Percentiles rank a stretch among this genome's conserved stretches.
Conservation (phyloP, 2,888 invertebrate species). For the Melanargia galathea region DNA sequence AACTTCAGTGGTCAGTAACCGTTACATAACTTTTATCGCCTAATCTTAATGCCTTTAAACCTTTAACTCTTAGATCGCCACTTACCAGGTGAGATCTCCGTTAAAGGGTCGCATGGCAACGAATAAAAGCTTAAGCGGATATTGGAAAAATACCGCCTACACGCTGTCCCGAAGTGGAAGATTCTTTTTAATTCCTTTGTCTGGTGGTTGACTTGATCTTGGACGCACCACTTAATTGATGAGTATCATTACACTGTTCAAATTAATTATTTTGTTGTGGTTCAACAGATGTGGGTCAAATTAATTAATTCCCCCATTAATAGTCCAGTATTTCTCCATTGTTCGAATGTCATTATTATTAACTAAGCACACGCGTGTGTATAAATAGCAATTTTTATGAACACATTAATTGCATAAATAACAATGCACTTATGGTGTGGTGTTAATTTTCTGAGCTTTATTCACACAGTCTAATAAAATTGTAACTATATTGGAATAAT, state of each 20-base stretch:
- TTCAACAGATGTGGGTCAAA: conserved; percentile 38
- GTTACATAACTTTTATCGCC: no score
- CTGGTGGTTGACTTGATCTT: conserved; percentile 15
- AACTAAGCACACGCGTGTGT: not conserved
- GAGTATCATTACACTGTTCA: conserved; percentile 16
- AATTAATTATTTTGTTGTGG: conserved; percentile 26
- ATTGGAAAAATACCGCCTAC: no score
- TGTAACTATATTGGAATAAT: no score
- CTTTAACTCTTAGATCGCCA: no score
- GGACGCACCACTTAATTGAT: conserved; percentile 13
- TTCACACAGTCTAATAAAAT: not conserved
- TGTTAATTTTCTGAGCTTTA: not conserved
- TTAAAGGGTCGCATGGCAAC: no score
- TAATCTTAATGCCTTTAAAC: no score
- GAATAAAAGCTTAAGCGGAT: no score
- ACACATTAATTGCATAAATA: not conserved
- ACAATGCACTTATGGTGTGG: not conserved
- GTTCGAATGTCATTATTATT: conserved; percentile 15
- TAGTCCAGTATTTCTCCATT: conserved; percentile 31
- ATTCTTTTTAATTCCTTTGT: not conserved
- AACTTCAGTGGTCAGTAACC: no score
- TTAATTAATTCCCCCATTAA: conserved; percentile 35
- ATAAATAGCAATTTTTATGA: not conserved
- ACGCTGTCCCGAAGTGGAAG: not conserved
- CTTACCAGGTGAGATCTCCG: no score